phyloP scores from a whole-genome alignment of 1,140 invertebrate species.

The Ceratosolen fusciceps region DNA sequence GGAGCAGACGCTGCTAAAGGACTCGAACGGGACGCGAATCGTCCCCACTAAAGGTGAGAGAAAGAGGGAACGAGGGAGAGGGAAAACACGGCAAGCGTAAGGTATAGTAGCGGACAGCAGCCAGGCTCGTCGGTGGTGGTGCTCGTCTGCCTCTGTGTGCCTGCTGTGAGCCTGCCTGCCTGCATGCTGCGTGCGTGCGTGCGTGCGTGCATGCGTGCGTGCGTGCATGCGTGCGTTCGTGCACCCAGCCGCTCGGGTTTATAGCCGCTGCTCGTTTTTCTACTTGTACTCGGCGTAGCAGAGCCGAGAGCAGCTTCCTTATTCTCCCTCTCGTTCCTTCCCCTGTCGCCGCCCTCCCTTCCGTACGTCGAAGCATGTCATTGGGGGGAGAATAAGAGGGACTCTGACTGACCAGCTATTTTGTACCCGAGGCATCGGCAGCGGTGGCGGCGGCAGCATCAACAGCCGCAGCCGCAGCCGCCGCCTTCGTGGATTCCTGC shows the following conservation, averaged over 20 bases:
- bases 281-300: not conserved
- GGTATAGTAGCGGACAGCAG: too few species aligned
- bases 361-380: too few species aligned
- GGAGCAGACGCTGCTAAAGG: conserved; percentile 66
- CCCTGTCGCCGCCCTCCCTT: not conserved
- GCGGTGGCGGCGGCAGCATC: too few species aligned
- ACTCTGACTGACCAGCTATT: conserved; percentile 14
- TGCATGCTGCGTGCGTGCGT: not conserved
- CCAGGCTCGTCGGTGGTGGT: too few species aligned
- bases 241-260: too few species aligned
- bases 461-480: too few species aligned
- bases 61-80: too few species aligned
- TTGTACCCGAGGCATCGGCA: not conserved
- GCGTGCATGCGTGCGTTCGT: too few species aligned
- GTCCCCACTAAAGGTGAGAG: conserved; percentile 62
- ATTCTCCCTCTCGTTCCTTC: not conserved
- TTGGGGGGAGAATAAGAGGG: not conserved
- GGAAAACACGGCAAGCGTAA: too few species aligned
- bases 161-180: not conserved
- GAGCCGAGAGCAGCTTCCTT: not conserved
- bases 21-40: conserved; percentile 63
- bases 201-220: not conserved
- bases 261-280: too few species aligned
- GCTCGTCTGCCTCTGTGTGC: too few species aligned
- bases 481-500: conserved; percentile 26